Conservation (phyloP, 2,797 vertebrate genomes). For the Eospalax fontanierii region DNA sequence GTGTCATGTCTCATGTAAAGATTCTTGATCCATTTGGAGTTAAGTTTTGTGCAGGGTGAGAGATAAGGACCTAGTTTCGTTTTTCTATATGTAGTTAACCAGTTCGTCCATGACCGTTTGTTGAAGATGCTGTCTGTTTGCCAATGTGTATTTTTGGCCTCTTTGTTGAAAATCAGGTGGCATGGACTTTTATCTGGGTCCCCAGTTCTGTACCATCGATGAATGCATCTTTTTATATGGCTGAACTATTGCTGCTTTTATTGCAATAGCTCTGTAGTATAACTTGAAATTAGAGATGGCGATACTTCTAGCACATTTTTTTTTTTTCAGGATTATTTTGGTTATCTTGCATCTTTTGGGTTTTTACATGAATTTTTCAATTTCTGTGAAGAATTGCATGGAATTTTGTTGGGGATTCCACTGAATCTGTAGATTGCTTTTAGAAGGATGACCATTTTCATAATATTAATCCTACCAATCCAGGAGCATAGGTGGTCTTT, state of each 20-base stretch:
- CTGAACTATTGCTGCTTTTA: neutral
- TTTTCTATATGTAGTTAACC: neutral
- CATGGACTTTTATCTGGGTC: neutral
- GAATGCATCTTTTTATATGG: neutral
- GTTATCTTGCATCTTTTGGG: neutral
- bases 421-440: neutral
- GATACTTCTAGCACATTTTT: neutral
- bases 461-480: neutral
- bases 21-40: neutral
- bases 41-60: neutral
- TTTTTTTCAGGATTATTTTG: neutral
- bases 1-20: neutral
- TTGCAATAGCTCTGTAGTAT: neutral
- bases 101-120: neutral
- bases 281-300: neutral
- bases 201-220: neutral
- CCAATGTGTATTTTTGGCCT: neutral
- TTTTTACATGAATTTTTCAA: neutral
- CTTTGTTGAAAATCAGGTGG: neutral
- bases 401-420: neutral
- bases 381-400: neutral
- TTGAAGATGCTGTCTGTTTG: neutral
- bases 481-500: neutral
- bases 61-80: neutral
- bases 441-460: neutral